phyloP scores from a whole-genome alignment of 2,888 invertebrate species.

The Caenorhabditis doughertyi region DNA sequence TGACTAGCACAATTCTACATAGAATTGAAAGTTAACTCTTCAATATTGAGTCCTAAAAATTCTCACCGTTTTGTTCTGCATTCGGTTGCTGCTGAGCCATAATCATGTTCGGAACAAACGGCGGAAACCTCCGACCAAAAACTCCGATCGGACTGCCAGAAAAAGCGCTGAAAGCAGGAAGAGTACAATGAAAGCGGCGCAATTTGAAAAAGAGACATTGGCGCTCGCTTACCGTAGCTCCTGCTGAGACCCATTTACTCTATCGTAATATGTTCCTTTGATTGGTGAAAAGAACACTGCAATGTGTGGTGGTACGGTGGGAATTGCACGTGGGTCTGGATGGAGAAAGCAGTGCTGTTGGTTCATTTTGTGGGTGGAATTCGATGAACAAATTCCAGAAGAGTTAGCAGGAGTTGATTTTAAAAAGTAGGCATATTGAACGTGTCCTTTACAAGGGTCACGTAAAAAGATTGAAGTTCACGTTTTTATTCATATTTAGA shows the following conservation, averaged over 20 bases:
- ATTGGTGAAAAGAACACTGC: not conserved
- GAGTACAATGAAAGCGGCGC: not conserved
- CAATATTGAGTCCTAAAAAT: no score
- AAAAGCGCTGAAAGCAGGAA: constrained; percentile 19
- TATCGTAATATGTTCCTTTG: constrained; percentile 22
- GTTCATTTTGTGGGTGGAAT: constrained; percentile 5
- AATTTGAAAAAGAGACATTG: constrained; percentile 3
- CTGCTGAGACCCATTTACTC: constrained; percentile 14
- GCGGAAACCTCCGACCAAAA: constrained; percentile 2
- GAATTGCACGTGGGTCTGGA: not conserved
- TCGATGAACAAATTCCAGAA: not conserved
- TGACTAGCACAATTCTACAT: no score
- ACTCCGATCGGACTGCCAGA: constrained; percentile 1
- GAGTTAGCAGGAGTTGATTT: not conserved
- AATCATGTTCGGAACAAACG: constrained; percentile 16
- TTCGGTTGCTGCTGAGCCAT: constrained; percentile 8
- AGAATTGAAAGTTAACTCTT: no score
- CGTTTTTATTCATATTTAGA: not conserved
- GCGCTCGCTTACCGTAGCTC: constrained; percentile 35
- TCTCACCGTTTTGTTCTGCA: constrained; percentile 30
- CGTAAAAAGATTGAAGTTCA: not conserved
- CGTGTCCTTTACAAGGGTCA: not conserved
- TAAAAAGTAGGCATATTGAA: not conserved
- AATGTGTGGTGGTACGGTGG: constrained; percentile 4
- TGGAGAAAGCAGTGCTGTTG: not conserved